phyloP scores from a whole-genome alignment of 2,113 vertebrate species.

The Macroglossus sobrinus region DNA sequence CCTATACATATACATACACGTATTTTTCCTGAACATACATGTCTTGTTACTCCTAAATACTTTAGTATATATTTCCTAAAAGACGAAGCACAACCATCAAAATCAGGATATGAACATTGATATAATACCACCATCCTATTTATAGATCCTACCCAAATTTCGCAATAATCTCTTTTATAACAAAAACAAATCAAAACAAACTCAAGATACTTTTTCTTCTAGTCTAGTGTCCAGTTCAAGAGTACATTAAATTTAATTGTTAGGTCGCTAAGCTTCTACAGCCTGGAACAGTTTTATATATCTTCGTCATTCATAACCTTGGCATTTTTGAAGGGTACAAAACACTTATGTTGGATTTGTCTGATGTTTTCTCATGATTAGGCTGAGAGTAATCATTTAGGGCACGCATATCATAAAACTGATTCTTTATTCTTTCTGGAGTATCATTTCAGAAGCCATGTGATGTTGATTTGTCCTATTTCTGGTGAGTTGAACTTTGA shows the following conservation, averaged over 20 bases:
- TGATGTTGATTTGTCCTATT: not conserved
- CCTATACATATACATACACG: not conserved
- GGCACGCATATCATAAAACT: no score
- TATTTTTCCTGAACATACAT: not conserved
- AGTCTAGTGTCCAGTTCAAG: not conserved
- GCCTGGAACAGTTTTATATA: not conserved
- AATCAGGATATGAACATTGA: not conserved
- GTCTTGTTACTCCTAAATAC: not conserved
- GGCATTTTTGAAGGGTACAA: not conserved
- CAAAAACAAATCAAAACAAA: not conserved
- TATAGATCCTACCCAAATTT: not conserved
- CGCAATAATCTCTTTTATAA: not conserved
- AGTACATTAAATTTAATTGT: not conserved
- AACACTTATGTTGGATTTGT: not conserved
- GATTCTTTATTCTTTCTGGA: not conserved
- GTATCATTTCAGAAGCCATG: not conserved
- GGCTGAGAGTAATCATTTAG: not conserved
- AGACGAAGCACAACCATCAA: not conserved
- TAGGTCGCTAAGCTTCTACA: not conserved
- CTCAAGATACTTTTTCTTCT: not conserved
- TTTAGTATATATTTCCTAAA: not conserved
- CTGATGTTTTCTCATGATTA: not conserved
- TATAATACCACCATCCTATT: not conserved
- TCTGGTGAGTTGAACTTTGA: not conserved
- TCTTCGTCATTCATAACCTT: not conserved